Conservation (phyloP, 2,113 vertebrate genomes). For the Halichoeres trimaculatus region DNA sequence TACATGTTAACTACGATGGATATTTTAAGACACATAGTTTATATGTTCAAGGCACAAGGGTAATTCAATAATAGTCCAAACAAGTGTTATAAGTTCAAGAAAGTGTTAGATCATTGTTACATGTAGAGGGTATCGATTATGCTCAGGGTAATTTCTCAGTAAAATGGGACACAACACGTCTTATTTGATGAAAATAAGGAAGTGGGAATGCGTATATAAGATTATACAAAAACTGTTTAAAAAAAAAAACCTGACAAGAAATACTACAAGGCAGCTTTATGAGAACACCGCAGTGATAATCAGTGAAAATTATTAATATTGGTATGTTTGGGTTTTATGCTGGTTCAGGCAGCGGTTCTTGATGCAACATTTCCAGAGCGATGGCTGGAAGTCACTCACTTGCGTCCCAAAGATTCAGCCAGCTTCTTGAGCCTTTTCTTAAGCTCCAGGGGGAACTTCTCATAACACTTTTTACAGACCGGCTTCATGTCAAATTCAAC, state of each 20-base stretch:
- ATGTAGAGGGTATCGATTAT: not conserved
- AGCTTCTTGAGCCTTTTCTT: conserved; percentile 99
- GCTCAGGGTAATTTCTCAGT: conserved; percentile 1
- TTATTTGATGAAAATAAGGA: not conserved
- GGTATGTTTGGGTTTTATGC: not conserved
- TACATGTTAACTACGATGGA: conserved; percentile 1
- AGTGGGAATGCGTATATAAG: conserved; percentile 55
- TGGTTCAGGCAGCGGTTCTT: conserved; percentile 1
- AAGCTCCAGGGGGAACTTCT: conserved; percentile 98
- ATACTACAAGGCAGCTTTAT: conserved; percentile 3
- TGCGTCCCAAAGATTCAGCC: conserved; percentile 92
- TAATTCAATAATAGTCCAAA: conserved; percentile 19
- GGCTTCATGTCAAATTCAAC: conserved; percentile 99
- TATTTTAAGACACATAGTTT: conserved; percentile 40
- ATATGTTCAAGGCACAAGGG: conserved; percentile 56
- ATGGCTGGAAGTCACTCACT: conserved; percentile 81
- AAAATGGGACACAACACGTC: not conserved
- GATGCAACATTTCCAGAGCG: not conserved
- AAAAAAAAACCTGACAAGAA: not conserved
- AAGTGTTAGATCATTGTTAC: not conserved
- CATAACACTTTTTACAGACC: conserved; percentile 99
- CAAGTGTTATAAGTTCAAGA: not conserved
- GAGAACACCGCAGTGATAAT: conserved; percentile 19
- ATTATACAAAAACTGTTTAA: not conserved
- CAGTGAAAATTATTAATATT: conserved; percentile 1